Percentiles rank a stretch among this genome's conserved stretches.
phyloP scores from a whole-genome alignment of 2,888 invertebrate species.

The Enchytraeus crypticus region DNA sequence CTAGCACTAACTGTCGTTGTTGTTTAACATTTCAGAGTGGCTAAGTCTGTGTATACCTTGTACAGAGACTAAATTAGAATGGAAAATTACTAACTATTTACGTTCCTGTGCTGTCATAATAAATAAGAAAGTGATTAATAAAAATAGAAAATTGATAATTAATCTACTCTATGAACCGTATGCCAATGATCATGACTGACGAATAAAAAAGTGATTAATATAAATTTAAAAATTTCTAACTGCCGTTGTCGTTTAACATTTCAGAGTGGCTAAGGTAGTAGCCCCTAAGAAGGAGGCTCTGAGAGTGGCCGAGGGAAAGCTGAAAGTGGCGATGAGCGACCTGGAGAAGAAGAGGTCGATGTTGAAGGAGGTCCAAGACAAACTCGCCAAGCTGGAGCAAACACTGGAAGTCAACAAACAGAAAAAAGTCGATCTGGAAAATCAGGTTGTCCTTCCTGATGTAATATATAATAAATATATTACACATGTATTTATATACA shows the following conservation, averaged over 20 bases:
- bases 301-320: slow-evolving; percentile 45
- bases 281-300: slow-evolving; percentile 50
- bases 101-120: too few relatives aligned
- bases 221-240: neutral
- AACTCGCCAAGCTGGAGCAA: slow-evolving; percentile 45
- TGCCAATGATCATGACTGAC: too few relatives aligned
- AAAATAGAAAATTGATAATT: neutral
- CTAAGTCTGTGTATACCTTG: too few relatives aligned
- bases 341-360: slow-evolving; percentile 48
- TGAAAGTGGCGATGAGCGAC: slow-evolving; percentile 45
- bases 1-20: too few relatives aligned
- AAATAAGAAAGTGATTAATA: neutral
- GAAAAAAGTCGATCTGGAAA: slow-evolving; percentile 48
- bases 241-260: too few relatives aligned
- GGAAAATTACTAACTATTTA: too few relatives aligned
- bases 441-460: slow-evolving; percentile 32
- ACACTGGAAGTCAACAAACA: slow-evolving; percentile 47
- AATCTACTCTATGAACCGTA: too few relatives aligned
- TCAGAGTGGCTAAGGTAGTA: slow-evolving; percentile 49
- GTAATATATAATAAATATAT: neutral
- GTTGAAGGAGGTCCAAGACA: slow-evolving; percentile 49
- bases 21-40: too few relatives aligned
- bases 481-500: neutral
- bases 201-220: neutral
- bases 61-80: too few relatives aligned